These are phyloP conservation scores for Lacerta agilis DNA, from an alignment of 2,797 vertebrate species.

Conservation along the genomic window DNA sequence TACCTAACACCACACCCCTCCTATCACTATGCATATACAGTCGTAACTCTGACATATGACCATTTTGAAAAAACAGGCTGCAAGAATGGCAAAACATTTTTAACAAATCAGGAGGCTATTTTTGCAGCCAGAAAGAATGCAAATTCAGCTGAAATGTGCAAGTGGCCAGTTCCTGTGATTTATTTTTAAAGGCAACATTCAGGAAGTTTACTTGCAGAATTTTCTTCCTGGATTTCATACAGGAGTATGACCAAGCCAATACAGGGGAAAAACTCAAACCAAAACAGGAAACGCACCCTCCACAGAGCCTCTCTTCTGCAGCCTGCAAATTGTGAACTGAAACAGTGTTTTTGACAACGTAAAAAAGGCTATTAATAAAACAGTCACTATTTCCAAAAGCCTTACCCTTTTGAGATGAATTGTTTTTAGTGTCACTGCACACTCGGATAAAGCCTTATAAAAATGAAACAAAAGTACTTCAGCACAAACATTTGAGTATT, in stretches of 20 bases:
- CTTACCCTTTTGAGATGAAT: constrained; percentile 97
- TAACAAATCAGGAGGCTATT: neutral
- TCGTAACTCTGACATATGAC: neutral
- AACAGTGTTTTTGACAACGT: neutral
- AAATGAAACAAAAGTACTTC: neutral
- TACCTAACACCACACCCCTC: too few relatives aligned
- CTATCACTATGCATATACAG: neutral
- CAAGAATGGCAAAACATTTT: neutral
- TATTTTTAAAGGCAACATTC: neutral
- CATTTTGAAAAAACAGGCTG: neutral
- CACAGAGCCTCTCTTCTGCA: neutral
- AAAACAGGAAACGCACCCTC: neutral
- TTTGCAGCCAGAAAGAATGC: neutral
- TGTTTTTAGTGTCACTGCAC: constrained; percentile 92
- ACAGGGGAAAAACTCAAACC: neutral
- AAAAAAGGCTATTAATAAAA: neutral
- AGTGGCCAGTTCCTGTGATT: neutral
- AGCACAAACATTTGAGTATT: neutral
- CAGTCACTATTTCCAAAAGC: neutral
- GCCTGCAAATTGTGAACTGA: neutral
- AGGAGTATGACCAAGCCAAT: neutral
- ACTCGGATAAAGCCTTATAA: constrained; percentile 93
- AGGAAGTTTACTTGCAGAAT: neutral
- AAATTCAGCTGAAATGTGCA: neutral
- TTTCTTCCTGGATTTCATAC: neutral